phyloP scores from a whole-genome alignment of 2,113 vertebrate genomes.

The Suricata suricatta region DNA sequence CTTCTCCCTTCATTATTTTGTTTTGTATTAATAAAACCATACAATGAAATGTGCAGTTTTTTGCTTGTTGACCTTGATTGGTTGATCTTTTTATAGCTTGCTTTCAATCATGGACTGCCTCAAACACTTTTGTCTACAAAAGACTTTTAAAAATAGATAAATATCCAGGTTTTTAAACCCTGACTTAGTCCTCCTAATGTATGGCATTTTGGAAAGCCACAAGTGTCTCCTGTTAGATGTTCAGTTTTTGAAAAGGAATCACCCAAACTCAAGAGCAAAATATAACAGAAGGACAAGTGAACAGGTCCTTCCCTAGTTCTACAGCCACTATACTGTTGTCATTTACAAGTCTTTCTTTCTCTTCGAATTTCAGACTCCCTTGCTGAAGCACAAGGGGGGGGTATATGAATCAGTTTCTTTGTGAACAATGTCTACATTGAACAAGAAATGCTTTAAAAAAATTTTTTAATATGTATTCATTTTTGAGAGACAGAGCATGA shows the following conservation, averaged over 20 bases:
- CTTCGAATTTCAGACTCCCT: neutral
- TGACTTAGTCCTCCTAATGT: neutral
- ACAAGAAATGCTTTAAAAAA: neutral
- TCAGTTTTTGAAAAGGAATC: neutral
- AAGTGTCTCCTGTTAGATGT: neutral
- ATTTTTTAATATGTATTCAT: too few species aligned
- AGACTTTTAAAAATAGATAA: constrained; percentile 4
- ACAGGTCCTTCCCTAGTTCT: neutral
- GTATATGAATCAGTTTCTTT: neutral
- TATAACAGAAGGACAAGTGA: neutral
- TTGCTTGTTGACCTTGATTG: neutral
- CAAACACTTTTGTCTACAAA: neutral
- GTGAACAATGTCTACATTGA: neutral
- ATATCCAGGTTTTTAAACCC: neutral
- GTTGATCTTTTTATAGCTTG: neutral
- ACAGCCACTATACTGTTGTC: neutral
- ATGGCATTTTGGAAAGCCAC: neutral
- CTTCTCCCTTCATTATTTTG: neutral
- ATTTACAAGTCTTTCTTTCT: neutral
- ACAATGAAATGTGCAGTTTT: neutral
- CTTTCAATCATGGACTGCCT: neutral
- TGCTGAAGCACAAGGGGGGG: neutral
- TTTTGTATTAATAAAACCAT: neutral
- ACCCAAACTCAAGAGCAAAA: neutral
- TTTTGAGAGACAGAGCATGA: too few species aligned